These are phyloP conservation scores for Aspidiotus destructor DNA, from an alignment of 2,888 invertebrate species.

Conservation along the genomic window DNA sequence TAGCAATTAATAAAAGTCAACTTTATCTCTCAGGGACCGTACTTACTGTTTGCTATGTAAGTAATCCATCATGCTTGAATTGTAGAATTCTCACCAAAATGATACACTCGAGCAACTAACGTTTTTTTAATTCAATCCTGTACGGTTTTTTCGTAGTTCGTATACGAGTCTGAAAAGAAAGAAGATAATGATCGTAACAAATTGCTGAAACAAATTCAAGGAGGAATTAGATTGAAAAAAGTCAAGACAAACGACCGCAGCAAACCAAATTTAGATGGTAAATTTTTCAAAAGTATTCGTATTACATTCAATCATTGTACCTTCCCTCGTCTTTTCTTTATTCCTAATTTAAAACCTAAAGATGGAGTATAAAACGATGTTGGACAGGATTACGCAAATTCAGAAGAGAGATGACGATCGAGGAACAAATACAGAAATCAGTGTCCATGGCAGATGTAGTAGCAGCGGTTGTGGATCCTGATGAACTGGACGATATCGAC, in stretches of 20 bases:
- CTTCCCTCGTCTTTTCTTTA: not conserved
- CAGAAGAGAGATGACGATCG: slow-evolving; percentile 78
- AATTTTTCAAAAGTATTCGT: slow-evolving; percentile 25
- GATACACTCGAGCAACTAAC: too few species aligned
- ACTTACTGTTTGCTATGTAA: not conserved
- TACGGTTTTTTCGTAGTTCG: slow-evolving; percentile 51
- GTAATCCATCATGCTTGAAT: not conserved
- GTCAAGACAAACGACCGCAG: slow-evolving; percentile 76
- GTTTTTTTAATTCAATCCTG: too few species aligned
- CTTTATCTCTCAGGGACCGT: too few species aligned
- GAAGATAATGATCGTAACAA: slow-evolving; percentile 62
- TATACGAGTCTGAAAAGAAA: slow-evolving; percentile 76
- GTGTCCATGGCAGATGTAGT: slow-evolving; percentile 55
- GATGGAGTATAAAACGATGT: too few species aligned
- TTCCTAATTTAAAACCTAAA: not conserved
- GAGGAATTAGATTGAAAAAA: slow-evolving; percentile 63
- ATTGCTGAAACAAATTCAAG: slow-evolving; percentile 68
- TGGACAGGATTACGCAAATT: slow-evolving; percentile 60
- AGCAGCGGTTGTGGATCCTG: slow-evolving; percentile 50
- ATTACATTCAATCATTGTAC: not conserved
- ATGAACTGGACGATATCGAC: slow-evolving; percentile 85
- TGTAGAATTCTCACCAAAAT: too few species aligned
- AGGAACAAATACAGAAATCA: slow-evolving; percentile 77
- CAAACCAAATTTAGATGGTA: slow-evolving; percentile 68
- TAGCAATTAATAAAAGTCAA: too few species aligned